Evolutionary conservation across 2,888 invertebrate genomes (phyloP), one percentile per base, ranked within the genome.

Genomic region (Lasius fuliginosus): DNA sequence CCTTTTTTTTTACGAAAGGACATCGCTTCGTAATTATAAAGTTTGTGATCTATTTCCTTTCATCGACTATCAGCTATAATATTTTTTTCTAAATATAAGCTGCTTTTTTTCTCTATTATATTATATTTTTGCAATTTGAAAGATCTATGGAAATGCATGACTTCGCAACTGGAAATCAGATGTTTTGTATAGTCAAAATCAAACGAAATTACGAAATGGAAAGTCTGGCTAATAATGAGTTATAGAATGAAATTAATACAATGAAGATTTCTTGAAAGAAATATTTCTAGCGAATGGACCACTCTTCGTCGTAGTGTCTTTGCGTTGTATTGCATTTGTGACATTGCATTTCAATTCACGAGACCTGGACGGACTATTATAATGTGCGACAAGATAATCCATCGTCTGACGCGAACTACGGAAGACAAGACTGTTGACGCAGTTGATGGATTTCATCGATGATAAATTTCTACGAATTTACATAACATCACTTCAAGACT

Each of bases 361-460:
- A 5, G 30, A 56, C 3, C 36, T 60, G 4, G 15, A 77, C 12
- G n/a, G 30, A 56, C 6, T 62, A 27, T 33, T 23, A 49, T 33
- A 68, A 40, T 12, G 40, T 23, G 42, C 23, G 42, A 77, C 18
- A 15, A 49, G 68, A 68, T 53, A 53, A 68, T 56, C 68, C 15
- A n/a, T 68, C 30, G n/a, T 30, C 56, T 42, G 30, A 77, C 36
- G n/a, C 33, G 27, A 40, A 64, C 5, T 40, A 68, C 40, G 40
- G 30, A 77, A 53, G 53, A 76, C 53, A 76, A 77, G 56, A 77
- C 40, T 68, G 56, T 56, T 36, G 36, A 36, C 69, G 68, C 56
- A 42, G 6, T 42, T 67, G 67, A 56, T 58, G 42, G 23, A 69
- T 71, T 49, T 60, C 36, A 46, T 71, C 46, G 40, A 36, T 8